Evolutionary conservation across 2,888 invertebrate species (phyloP).

Genomic region (Hirudinaria manillensis): DNA sequence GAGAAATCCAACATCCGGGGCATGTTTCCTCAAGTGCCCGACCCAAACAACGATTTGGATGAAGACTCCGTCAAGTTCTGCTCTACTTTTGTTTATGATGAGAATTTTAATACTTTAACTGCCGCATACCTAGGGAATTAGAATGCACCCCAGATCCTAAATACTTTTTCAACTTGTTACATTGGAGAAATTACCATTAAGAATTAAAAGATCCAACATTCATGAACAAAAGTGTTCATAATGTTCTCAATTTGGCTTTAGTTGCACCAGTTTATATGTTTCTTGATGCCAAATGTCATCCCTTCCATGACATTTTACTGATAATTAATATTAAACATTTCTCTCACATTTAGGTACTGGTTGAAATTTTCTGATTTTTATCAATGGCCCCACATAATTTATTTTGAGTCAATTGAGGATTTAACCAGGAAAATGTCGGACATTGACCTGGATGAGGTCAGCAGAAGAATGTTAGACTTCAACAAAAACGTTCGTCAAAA

Average conservation of each 20-base stretch:
- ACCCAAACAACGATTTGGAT: slow-evolving; percentile 40
- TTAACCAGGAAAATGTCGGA: slow-evolving; percentile 38
- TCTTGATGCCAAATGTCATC: too few relatives aligned
- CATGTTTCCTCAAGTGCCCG: slow-evolving; percentile 32
- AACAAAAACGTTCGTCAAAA: slow-evolving; percentile 33
- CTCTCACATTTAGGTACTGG: slow-evolving; percentile 35
- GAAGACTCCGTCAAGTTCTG: slow-evolving; percentile 35
- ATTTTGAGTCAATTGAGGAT: slow-evolving; percentile 39
- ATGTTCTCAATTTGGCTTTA: too few relatives aligned
- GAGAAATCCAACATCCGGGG: slow-evolving; percentile 34
- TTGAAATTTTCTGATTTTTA: slow-evolving; percentile 40
- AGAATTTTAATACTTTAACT: too few relatives aligned
- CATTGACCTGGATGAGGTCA: slow-evolving; percentile 39
- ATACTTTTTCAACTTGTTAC: too few relatives aligned
- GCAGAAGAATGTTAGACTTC: slow-evolving; percentile 37
- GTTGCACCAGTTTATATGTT: too few relatives aligned
- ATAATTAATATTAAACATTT: too few relatives aligned
- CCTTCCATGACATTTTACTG: not conserved
- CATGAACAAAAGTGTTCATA: too few relatives aligned
- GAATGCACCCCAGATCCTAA: too few relatives aligned
- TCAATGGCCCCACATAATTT: slow-evolving; percentile 41
- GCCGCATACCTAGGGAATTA: too few relatives aligned
- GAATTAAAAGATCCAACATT: too few relatives aligned
- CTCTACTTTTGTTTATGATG: too few relatives aligned
- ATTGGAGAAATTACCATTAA: too few relatives aligned